phyloP scores from a whole-genome alignment of 2,888 invertebrate genomes.

The Melanargia galathea region DNA sequence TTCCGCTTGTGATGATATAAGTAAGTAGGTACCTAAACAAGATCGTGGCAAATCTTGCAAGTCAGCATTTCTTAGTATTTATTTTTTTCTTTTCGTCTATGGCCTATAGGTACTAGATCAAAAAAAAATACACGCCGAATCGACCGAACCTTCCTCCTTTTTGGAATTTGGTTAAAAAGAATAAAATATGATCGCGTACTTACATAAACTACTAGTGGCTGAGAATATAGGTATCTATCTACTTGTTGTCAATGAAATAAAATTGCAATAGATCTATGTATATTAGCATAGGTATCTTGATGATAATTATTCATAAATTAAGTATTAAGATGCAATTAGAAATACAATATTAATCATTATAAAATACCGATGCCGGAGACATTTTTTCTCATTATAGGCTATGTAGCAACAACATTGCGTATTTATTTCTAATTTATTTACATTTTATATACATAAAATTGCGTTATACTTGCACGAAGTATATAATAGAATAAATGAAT shows the following conservation, averaged over 20 bases:
- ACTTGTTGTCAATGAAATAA: not conserved
- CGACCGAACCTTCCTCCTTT: too few relatives aligned
- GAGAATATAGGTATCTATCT: too few relatives aligned
- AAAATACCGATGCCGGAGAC: not conserved
- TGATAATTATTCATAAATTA: not conserved
- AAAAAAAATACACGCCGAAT: too few relatives aligned
- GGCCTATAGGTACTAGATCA: too few relatives aligned
- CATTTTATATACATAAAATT: not conserved
- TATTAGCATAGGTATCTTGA: not conserved
- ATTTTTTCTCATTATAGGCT: not conserved
- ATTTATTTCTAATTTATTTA: not conserved
- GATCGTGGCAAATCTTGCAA: too few relatives aligned
- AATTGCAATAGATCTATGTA: not conserved
- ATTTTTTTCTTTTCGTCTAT: too few relatives aligned
- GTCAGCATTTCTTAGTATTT: too few relatives aligned
- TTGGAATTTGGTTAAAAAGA: too few relatives aligned
- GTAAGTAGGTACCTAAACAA: too few relatives aligned
- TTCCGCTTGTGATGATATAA: too few relatives aligned
- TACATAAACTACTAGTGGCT: too few relatives aligned
- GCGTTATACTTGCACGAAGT: not conserved
- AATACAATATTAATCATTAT: not conserved
- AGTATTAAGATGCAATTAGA: not conserved
- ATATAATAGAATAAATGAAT: not conserved
- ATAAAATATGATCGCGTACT: too few relatives aligned
- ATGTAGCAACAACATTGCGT: not conserved